Evolutionary conservation across 2,888 invertebrate genomes (phyloP).

Genomic region (Camptogramma bilineatum): DNA sequence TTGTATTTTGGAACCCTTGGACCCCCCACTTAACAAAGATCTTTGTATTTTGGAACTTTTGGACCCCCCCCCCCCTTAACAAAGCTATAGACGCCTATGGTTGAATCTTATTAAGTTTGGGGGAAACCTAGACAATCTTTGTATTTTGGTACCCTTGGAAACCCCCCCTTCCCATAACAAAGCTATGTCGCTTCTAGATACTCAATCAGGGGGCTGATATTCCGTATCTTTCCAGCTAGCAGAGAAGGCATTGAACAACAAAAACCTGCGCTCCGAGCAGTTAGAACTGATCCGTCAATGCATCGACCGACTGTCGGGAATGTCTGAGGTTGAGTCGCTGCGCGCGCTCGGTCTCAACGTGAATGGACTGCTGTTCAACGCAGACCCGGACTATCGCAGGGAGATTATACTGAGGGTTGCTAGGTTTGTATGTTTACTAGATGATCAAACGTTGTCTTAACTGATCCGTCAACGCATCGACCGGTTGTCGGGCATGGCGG

Average conservation of each 20-base stretch:
- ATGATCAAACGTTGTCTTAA: too few relatives aligned
- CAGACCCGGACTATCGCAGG: slow-evolving; percentile 67
- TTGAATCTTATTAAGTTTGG: too few relatives aligned
- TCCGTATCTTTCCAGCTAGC: slow-evolving; percentile 58
- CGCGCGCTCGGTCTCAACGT: slow-evolving; percentile 59
- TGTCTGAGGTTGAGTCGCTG: slow-evolving; percentile 66
- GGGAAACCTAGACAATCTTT: too few relatives aligned
- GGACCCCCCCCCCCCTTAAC: too few relatives aligned
- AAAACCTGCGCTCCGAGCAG: slow-evolving; percentile 61
- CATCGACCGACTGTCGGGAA: slow-evolving; percentile 62
- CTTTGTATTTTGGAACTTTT: too few relatives aligned
- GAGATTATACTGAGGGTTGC: slow-evolving; percentile 69
- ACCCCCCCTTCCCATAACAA: too few relatives aligned
- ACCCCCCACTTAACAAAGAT: too few relatives aligned
- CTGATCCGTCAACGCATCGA: slow-evolving; percentile 63
- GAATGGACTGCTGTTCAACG: slow-evolving; percentile 67
- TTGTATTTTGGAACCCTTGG: too few relatives aligned
- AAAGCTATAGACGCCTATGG: too few relatives aligned
- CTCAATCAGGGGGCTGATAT: too few relatives aligned
- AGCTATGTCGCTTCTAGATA: too few relatives aligned
- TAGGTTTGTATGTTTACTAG: slow-evolving; percentile 53
- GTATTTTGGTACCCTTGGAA: too few relatives aligned
- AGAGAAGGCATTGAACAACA: slow-evolving; percentile 54
- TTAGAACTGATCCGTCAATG: slow-evolving; percentile 61
- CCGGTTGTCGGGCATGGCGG: slow-evolving; percentile 64